A percentile compares a stretch with the other conserved stretches of the same genome.
Conservation (phyloP, 2,113 vertebrate genomes). For the Cephalopholis sonnerati region DNA sequence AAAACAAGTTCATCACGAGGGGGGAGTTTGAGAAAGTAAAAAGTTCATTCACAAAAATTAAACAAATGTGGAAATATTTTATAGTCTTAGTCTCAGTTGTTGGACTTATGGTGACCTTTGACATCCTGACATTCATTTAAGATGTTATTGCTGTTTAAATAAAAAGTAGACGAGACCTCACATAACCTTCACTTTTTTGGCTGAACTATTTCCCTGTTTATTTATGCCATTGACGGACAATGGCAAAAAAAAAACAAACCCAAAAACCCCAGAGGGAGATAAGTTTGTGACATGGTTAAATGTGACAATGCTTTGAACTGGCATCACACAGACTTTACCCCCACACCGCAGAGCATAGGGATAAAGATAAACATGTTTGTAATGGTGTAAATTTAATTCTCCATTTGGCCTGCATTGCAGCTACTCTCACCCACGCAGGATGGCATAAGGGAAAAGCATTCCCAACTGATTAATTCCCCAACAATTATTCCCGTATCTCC, state of each 20-base stretch:
- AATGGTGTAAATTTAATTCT: conserved; percentile 86
- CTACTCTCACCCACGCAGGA: conserved; percentile 57
- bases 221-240: conserved; percentile 72
- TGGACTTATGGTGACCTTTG: conserved; percentile 12
- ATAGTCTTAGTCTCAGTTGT: not conserved
- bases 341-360: conserved; percentile 65
- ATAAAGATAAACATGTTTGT: conserved; percentile 86
- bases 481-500: conserved; percentile 63
- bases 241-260: conserved; percentile 39
- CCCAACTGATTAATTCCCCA: conserved; percentile 67
- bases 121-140: not conserved
- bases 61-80: not conserved
- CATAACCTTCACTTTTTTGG: not conserved
- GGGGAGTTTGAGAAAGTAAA: not conserved
- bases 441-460: conserved; percentile 57
- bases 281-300: conserved; percentile 78
- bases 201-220: conserved; percentile 38
- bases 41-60: conserved; percentile 26
- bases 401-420: conserved; percentile 64
- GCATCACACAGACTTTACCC: conserved; percentile 78
- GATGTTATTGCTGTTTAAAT: not conserved
- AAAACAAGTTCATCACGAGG: conserved; percentile 37
- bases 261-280: conserved; percentile 55
- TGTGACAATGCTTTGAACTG: conserved; percentile 83
- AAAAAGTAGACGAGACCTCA: not conserved